Evolutionary conservation across 2,888 invertebrate species (phyloP).

Genomic region (Theodoxus fluviatilis): DNA sequence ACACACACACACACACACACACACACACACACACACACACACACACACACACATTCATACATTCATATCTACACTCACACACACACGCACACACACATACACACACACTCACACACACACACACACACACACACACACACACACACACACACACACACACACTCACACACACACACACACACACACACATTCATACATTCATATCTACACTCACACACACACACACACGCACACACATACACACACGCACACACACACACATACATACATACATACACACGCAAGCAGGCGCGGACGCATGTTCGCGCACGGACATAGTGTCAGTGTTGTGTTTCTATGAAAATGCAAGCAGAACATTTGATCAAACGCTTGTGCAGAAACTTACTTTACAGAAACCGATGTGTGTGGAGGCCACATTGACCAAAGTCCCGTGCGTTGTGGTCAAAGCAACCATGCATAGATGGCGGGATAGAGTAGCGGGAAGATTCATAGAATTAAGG

Average conservation of each 20-base stretch:
- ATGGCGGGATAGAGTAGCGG: no score
- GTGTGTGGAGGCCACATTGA: no score
- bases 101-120: neutral
- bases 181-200: neutral
- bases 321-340: no score
- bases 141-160: slow-evolving; percentile 19
- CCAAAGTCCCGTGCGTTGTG: no score
- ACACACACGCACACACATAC: neutral
- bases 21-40: slow-evolving; percentile 6
- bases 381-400: no score
- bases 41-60: neutral
- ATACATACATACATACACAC: no score
- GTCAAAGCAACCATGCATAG: no score
- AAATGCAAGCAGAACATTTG: no score
- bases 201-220: neutral
- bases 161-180: slow-evolving; percentile 22
- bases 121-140: slow-evolving; percentile 20
- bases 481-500: no score
- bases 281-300: no score
- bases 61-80: neutral
- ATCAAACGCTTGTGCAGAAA: no score
- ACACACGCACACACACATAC: neutral
- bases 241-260: neutral
- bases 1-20: slow-evolving; percentile 16
- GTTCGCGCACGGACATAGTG: no score